Conservation (phyloP, 2,113 vertebrate genomes). For the Ptyas mucosa region DNA sequence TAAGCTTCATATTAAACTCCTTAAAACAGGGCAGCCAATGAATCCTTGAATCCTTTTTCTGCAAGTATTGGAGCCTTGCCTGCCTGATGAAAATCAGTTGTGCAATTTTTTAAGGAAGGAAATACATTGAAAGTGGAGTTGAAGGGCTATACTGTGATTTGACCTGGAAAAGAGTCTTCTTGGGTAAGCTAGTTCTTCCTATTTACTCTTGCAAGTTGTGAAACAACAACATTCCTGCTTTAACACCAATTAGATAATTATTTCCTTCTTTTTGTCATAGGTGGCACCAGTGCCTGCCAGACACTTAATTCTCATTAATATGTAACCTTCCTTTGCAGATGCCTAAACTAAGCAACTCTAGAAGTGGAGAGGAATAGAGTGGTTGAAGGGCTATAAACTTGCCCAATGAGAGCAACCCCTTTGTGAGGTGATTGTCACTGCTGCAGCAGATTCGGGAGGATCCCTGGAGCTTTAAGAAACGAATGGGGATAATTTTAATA, state of each 20-base stretch:
- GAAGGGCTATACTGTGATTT: neutral
- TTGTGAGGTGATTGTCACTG: neutral
- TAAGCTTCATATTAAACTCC: neutral
- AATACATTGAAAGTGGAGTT: neutral
- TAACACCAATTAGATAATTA: neutral
- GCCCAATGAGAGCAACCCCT: neutral
- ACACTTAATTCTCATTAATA: neutral
- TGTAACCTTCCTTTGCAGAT: neutral
- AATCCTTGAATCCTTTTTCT: neutral
- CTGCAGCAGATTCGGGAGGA: neutral
- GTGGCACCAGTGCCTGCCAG: neutral
- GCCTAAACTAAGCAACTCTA: neutral
- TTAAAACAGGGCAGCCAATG: neutral
- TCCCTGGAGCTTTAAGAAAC: neutral
- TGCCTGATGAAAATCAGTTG: neutral
- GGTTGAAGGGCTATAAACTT: neutral
- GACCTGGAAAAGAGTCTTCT: neutral
- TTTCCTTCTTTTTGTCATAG: neutral
- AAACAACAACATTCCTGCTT: neutral
- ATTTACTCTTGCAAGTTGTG: neutral
- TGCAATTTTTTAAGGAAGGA: neutral
- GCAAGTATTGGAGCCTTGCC: neutral
- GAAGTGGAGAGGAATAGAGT: neutral
- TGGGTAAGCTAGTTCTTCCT: neutral
- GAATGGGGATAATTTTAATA: neutral